Conservation (phyloP, 2,797 vertebrate species). For the Coregonus ussuriensis region DNA sequence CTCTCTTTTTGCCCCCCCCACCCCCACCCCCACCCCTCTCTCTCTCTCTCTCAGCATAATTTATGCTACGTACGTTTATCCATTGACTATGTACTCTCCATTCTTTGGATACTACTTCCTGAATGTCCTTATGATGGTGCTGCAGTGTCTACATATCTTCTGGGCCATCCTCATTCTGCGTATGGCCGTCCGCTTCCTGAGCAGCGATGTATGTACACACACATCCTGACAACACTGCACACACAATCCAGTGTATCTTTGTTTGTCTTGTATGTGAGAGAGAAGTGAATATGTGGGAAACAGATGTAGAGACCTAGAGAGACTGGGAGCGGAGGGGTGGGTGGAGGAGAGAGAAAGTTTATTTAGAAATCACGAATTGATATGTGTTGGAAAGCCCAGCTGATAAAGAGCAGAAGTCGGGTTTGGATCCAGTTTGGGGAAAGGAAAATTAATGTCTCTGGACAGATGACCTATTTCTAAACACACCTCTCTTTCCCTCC, state of each 20-base stretch:
- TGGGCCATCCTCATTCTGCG: slow-evolving; percentile 94
- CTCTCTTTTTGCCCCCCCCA: background rate
- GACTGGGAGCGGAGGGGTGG: no score
- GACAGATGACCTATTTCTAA: slow-evolving; percentile 19
- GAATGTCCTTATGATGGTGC: slow-evolving; percentile 86
- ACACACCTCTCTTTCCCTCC: background rate
- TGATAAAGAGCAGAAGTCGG: slow-evolving; percentile 25
- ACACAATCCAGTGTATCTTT: background rate
- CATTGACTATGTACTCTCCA: slow-evolving; percentile 84
- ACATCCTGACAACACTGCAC: background rate
- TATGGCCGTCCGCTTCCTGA: slow-evolving; percentile 92
- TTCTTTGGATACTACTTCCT: slow-evolving; percentile 99
- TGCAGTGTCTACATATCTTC: slow-evolving; percentile 92
- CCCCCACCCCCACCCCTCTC: background rate
- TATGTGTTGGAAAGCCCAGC: background rate
- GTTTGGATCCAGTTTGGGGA: background rate
- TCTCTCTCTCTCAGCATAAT: slow-evolving; percentile 81
- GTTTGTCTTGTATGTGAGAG: background rate
- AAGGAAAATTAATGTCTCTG: background rate
- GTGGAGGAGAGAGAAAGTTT: no score
- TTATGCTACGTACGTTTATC: slow-evolving; percentile 89
- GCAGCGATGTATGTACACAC: slow-evolving; percentile 80
- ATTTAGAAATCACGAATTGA: background rate
- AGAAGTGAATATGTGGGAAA: background rate
- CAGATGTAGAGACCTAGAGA: no score